Conservation (phyloP, 2,888 invertebrate genomes). For the Rhingia campestris region DNA sequence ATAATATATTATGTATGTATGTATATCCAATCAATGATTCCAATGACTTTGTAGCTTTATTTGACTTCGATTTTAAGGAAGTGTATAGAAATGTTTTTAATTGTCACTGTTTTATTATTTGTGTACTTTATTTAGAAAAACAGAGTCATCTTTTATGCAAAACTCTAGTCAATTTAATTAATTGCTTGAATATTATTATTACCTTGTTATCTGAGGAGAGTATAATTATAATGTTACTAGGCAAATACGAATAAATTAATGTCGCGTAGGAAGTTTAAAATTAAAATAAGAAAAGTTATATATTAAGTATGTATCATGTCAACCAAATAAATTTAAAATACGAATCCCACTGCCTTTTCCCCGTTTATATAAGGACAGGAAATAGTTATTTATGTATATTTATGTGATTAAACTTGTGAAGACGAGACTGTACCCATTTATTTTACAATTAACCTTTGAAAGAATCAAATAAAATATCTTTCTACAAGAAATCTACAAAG, state of each 20-base stretch:
- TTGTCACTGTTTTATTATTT: constrained; percentile 46
- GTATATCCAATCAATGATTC: constrained; percentile 68
- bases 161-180: constrained; percentile 71
- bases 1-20: constrained; percentile 20
- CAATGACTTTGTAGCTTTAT: constrained; percentile 73
- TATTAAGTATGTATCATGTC: constrained; percentile 48
- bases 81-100: constrained; percentile 56
- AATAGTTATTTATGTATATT: constrained; percentile 66
- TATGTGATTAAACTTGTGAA: constrained; percentile 71
- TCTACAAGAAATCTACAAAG: constrained; percentile 23
- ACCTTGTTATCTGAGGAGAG: constrained; percentile 36
- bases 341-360: constrained; percentile 69
- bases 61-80: constrained; percentile 66
- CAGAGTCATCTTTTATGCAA: constrained; percentile 65
- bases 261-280: constrained; percentile 23
- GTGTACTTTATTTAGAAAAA: constrained; percentile 51
- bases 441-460: constrained; percentile 43
- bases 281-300: constrained; percentile 2
- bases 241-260: constrained; percentile 35
- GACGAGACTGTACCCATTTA: constrained; percentile 69
- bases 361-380: constrained; percentile 57
- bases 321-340: constrained; percentile 65
- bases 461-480: constrained; percentile 13
- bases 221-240: constrained; percentile 26
- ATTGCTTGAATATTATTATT: constrained; percentile 64